A percentile compares a stretch with the other conserved stretches of the same genome.
These are phyloP conservation scores for Ctenicera cuprea DNA, from an alignment of 2,888 invertebrate species.

Conservation along the genomic window DNA sequence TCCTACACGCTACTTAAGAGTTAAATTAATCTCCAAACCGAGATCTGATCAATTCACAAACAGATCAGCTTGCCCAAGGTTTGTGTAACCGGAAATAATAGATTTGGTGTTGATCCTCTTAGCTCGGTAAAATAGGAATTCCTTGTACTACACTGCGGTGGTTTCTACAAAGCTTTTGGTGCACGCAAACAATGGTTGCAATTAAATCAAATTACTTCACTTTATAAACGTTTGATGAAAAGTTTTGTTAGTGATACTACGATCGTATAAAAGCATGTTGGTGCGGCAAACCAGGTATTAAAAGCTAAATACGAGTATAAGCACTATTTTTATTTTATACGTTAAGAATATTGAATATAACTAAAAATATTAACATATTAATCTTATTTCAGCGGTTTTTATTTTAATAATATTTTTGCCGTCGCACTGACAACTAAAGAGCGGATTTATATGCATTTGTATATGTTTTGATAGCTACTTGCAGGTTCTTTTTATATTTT, in stretches of 20 bases:
- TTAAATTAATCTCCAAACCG: slow-evolving; percentile 44
- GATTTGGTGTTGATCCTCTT: slow-evolving; percentile 52
- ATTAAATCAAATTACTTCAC: neutral
- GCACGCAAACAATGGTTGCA: slow-evolving; percentile 13
- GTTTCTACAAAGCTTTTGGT: slow-evolving; percentile 5
- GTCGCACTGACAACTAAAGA: too few relatives aligned
- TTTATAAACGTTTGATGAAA: too few relatives aligned
- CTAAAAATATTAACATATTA: too few relatives aligned
- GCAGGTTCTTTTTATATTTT: too few relatives aligned
- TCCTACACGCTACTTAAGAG: slow-evolving; percentile 22
- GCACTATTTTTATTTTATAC: too few relatives aligned
- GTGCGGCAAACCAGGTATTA: too few relatives aligned
- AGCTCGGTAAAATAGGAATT: slow-evolving; percentile 20
- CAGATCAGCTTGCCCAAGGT: slow-evolving; percentile 39
- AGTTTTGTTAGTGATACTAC: neutral
- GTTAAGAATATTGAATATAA: too few relatives aligned
- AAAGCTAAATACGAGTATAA: too few relatives aligned
- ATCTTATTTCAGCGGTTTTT: too few relatives aligned
- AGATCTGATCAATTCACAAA: slow-evolving; percentile 45
- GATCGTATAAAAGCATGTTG: neutral
- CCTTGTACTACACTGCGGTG: neutral
- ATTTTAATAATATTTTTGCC: too few relatives aligned
- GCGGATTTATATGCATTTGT: too few relatives aligned
- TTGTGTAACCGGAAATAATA: slow-evolving; percentile 51
- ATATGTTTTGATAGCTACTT: too few relatives aligned